Conservation (phyloP, 2,113 vertebrate genomes). For the Eubucco bourcierii region DNA sequence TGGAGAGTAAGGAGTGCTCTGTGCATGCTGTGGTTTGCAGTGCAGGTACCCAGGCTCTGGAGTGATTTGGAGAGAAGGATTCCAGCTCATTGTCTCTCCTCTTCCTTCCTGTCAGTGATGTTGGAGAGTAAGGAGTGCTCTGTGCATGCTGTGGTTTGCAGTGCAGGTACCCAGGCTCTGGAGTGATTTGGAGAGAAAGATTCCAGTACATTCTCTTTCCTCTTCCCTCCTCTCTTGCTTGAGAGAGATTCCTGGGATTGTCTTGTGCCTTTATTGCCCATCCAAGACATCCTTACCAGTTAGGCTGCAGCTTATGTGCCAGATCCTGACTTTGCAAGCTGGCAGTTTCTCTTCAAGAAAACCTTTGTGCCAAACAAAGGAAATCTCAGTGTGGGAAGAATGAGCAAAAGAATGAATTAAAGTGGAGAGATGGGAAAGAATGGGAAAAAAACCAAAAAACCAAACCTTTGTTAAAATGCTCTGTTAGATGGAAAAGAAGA, state of each 20-base stretch:
- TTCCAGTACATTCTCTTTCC: background rate
- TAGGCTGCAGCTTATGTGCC: background rate
- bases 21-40: too few relatives aligned
- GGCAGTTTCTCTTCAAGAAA: background rate
- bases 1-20: too few relatives aligned
- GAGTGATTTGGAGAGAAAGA: too few relatives aligned
- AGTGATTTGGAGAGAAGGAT: too few relatives aligned
- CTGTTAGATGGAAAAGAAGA: conserved; percentile 27
- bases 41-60: too few relatives aligned
- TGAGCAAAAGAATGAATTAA: background rate
- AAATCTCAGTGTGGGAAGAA: background rate
- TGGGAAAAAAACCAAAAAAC: conserved; percentile 30
- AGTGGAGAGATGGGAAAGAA: conserved; percentile 21
- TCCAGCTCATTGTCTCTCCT: background rate
- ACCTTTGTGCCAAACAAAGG: background rate
- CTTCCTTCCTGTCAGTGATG: background rate
- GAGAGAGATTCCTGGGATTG: background rate
- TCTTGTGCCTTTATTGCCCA: background rate
- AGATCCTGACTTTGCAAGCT: background rate
- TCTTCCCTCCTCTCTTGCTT: background rate
- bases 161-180: too few relatives aligned
- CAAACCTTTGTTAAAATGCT: background rate
- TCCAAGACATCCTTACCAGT: background rate
- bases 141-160: too few relatives aligned
- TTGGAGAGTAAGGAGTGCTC: too few relatives aligned